Percentiles rank a stretch among this genome's conserved stretches.
These are phyloP conservation scores for Tolmerus cingulatus DNA, from an alignment of 2,888 invertebrate genomes.

Conservation along the genomic window DNA sequence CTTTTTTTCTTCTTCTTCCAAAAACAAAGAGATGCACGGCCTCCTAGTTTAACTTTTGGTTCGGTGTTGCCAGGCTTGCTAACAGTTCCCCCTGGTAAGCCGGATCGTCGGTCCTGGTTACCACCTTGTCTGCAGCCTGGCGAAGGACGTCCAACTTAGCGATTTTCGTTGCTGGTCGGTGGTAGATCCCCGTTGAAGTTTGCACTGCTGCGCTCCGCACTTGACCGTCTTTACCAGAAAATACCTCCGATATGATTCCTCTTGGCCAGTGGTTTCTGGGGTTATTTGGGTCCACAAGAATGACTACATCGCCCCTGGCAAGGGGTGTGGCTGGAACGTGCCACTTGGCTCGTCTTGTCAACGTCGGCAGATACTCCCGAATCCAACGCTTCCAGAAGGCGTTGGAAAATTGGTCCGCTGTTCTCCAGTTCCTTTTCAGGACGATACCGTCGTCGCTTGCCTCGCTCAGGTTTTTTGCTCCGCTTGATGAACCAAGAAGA, in stretches of 20 bases:
- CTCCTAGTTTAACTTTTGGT: too few species aligned
- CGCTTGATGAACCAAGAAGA: not conserved
- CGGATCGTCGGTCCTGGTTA: not conserved
- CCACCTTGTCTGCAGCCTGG: not conserved
- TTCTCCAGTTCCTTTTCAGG: not conserved
- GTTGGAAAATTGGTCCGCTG: not conserved
- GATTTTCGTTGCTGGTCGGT: not conserved
- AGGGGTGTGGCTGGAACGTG: not conserved
- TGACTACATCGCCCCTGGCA: not conserved
- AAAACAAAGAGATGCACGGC: too few species aligned
- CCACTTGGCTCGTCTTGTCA: not conserved
- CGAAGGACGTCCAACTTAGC: not conserved
- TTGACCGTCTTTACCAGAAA: not conserved
- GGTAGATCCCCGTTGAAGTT: not conserved
- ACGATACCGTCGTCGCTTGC: not conserved
- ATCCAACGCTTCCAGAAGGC: not conserved
- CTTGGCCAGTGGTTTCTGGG: too few species aligned
- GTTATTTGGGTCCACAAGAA: too few species aligned
- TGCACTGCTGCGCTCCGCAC: not conserved
- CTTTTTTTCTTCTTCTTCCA: too few species aligned
- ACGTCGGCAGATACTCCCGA: not conserved
- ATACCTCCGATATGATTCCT: not conserved
- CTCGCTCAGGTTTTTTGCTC: not conserved
- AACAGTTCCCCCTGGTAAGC: not conserved
- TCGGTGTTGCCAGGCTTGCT: not conserved